Conservation (phyloP, 1,140 invertebrate genomes). For the Latrodectus geometricus region DNA sequence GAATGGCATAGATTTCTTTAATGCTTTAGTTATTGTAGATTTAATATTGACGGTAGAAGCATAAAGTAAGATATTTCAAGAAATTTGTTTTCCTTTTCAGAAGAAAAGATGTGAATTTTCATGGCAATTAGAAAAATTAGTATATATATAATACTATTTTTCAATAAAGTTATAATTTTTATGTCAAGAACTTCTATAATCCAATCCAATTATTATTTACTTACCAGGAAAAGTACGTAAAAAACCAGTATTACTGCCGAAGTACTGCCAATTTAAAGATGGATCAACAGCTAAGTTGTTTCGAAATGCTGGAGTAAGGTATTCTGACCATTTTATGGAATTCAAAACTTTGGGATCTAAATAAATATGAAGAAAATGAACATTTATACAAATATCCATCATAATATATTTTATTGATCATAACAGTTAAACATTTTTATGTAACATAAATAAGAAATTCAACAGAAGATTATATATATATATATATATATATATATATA, state of each 20-base stretch:
- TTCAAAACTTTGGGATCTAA: constrained; percentile 75
- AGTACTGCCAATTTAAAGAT: constrained; percentile 94
- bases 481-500: no score
- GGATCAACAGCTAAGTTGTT: constrained; percentile 89
- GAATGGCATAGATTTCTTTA: no score
- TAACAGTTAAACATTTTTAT: background rate
- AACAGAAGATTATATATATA: background rate
- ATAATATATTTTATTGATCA: no score
- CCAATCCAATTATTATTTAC: background rate
- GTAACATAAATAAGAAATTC: background rate
- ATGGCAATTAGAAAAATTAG: no score
- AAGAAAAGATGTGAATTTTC: no score
- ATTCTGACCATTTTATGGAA: constrained; percentile 87
- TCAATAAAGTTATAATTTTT: no score
- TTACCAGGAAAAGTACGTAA: constrained; percentile 88
- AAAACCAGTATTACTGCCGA: constrained; percentile 92
- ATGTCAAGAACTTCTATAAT: no score
- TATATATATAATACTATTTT: no score
- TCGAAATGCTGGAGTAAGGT: constrained; percentile 84
- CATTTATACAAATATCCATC: background rate
- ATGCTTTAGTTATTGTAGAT: no score
- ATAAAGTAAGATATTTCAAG: no score
- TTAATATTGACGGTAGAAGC: no score
- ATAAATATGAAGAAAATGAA: constrained; percentile 57
- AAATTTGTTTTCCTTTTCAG: no score